phyloP scores from a whole-genome alignment of 2,797 vertebrate genomes.

The Myotis findleyi region DNA sequence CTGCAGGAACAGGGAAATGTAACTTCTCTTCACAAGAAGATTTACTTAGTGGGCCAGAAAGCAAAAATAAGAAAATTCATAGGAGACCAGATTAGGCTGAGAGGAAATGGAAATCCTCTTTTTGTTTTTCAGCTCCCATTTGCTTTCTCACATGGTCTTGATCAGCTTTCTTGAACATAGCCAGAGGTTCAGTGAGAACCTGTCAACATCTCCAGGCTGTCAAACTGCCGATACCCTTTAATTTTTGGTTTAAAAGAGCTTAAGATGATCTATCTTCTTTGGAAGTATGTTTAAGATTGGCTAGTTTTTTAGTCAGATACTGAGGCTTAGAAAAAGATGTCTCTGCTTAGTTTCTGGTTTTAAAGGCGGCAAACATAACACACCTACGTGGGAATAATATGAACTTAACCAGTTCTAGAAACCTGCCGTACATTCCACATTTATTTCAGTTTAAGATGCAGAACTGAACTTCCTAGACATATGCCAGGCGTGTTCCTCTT shows the following conservation, averaged over 20 bases:
- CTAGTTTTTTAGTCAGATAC: slow-evolving; percentile 91
- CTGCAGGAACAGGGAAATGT: slow-evolving; percentile 84
- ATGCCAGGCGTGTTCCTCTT: slow-evolving; percentile 84
- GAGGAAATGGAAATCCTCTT: slow-evolving; percentile 83
- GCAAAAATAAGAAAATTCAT: slow-evolving; percentile 94
- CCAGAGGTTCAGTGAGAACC: slow-evolving; percentile 85
- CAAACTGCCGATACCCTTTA: slow-evolving; percentile 91
- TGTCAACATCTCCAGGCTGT: slow-evolving; percentile 89
- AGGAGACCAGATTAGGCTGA: slow-evolving; percentile 92
- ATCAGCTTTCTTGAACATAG: slow-evolving; percentile 89
- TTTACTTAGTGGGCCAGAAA: slow-evolving; percentile 91
- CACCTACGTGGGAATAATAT: slow-evolving; percentile 89
- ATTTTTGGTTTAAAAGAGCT: slow-evolving; percentile 91
- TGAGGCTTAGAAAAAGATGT: slow-evolving; percentile 89
- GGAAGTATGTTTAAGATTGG: slow-evolving; percentile 91
- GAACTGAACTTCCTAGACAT: slow-evolving; percentile 85
- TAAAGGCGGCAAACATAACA: slow-evolving; percentile 91
- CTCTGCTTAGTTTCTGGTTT: slow-evolving; percentile 88
- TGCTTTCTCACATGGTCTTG: slow-evolving; percentile 87
- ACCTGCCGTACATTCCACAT: slow-evolving; percentile 81
- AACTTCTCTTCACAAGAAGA: slow-evolving; percentile 90
- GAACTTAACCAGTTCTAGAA: slow-evolving; percentile 90
- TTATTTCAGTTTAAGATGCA: slow-evolving; percentile 85
- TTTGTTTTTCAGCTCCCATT: slow-evolving; percentile 86
- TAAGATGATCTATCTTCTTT: slow-evolving; percentile 89